Evolutionary conservation across 2,888 invertebrate species (phyloP).

Genomic region (Nephrotoma guestfalica): DNA sequence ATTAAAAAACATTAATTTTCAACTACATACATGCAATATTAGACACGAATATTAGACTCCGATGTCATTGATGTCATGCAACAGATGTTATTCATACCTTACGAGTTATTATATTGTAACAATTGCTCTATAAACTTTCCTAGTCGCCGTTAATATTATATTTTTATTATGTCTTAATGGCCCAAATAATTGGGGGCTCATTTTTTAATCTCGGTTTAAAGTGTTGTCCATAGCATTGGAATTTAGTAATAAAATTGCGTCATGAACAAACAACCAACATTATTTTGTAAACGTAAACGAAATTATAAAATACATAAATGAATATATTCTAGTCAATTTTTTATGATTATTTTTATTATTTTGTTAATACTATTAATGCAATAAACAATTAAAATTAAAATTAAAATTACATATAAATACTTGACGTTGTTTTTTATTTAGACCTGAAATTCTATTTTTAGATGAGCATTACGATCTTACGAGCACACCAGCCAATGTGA

Average conservation of each 20-base stretch:
- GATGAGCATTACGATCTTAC: no score
- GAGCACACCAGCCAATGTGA: no score
- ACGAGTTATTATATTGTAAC: background rate
- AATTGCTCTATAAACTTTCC: background rate
- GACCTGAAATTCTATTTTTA: no score
- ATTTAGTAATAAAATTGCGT: background rate
- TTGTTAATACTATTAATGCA: background rate
- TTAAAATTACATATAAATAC: background rate
- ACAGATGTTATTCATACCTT: background rate
- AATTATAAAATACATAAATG: background rate
- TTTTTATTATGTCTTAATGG: background rate
- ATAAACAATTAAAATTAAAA: background rate
- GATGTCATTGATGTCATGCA: no score
- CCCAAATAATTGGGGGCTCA: background rate
- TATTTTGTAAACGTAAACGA: background rate
- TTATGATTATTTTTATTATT: background rate
- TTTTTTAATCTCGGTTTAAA: background rate
- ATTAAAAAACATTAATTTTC: no score
- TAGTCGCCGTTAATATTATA: background rate
- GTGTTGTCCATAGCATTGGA: background rate
- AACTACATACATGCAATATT: no score
- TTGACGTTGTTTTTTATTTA: background rate
- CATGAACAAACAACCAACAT: background rate
- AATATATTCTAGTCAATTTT: background rate
- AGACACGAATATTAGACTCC: no score